Evolutionary conservation across 1,140 invertebrate genomes (phyloP).

Genomic region (Contarinia nasturtii): DNA sequence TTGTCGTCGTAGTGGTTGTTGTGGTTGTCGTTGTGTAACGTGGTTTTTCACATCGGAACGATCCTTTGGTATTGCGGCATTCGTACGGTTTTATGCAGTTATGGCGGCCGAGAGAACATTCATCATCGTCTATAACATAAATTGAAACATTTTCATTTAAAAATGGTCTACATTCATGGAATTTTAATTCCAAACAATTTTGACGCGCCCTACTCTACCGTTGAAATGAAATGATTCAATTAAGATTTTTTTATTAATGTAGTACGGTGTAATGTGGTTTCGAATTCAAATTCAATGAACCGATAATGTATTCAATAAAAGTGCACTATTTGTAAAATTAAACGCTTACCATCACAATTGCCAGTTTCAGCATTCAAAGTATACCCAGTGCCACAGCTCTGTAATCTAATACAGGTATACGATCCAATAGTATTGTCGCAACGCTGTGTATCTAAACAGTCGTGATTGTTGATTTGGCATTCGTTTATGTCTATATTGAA

Average conservation of each 20-base stretch:
- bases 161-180: neutral
- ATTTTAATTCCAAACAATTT: neutral
- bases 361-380: constrained; percentile 74
- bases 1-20: neutral
- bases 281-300: no score
- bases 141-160: neutral
- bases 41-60: constrained; percentile 16
- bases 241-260: no score
- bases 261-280: no score
- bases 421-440: constrained; percentile 84
- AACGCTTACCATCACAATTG: constrained; percentile 56
- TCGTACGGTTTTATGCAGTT: constrained; percentile 58
- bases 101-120: constrained; percentile 64
- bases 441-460: constrained; percentile 44
- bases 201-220: no score
- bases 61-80: constrained; percentile 56
- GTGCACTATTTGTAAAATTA: neutral
- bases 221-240: no score
- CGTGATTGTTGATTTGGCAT: constrained; percentile 33
- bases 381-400: constrained; percentile 90
- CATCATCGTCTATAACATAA: constrained; percentile 61
- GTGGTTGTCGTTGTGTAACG: constrained; percentile 1
- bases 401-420: constrained; percentile 57
- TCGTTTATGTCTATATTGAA: constrained; percentile 50
- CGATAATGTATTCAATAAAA: no score